Evolutionary conservation across 2,888 invertebrate genomes (phyloP), one percentile per base, ranked within the genome.

Genomic region (Meganola albula): DNA sequence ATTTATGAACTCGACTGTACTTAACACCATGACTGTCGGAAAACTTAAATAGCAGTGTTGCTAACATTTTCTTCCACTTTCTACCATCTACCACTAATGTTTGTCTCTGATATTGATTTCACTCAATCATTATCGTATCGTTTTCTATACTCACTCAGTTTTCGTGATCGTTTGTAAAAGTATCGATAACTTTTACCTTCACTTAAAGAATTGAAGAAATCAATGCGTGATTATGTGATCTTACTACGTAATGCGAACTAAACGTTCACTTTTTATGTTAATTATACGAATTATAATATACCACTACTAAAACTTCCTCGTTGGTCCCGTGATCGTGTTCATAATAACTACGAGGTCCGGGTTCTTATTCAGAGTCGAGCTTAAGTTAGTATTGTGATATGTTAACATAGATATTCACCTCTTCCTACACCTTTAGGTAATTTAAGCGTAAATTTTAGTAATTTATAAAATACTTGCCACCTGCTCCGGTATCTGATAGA

Each of bases 31-130:
- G 16, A 34, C 27, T 20, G 16, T 22, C 33, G 33, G 24, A 32
- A 40, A 44, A 24, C 20, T 5, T 11, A 37, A 29, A 25, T 28
- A 27, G 16, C 20, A 7, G 28, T 26, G 30, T 27, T 40, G n/a
- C n/a, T n/a, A n/a, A n/a, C n/a, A n/a, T n/a, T 48, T 41, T 48
- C 36, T 32, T 34, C 24, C 9, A 43, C 50, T 53, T 49, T 49
- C 52, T 52, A 44, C 12, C 8, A 14, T 18, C 36, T 26, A 39
- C 40, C 34, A 32, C 24, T 32, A 26, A 44, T 44, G 34, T 26
- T 30, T 29, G 35, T 36, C 16, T 20, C 24, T 37, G 24, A 42
- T 37, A 35, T 34, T 37, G 44, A 39, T 52, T 53, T 50, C 44
- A 39, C 51, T 27, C 22, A 11, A 35, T 18, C 27, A 47, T 44